A percentile compares a stretch with the other conserved stretches of the same genome.
Evolutionary conservation across 2,113 vertebrate genomes (phyloP).

Genomic region (Takifugu flavidus): DNA sequence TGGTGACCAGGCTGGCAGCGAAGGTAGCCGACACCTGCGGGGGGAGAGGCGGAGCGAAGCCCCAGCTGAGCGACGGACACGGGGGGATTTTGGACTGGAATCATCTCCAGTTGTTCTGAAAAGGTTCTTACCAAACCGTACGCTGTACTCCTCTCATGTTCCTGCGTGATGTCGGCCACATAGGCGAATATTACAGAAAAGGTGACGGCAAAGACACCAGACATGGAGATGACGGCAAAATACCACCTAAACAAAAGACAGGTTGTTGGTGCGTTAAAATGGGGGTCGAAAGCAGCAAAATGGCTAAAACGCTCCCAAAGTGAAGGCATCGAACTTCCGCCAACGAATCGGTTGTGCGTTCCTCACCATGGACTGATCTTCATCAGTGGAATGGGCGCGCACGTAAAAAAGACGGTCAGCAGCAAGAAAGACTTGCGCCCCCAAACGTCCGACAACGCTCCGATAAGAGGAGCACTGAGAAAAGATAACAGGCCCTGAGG

Average conservation of each 20-base stretch:
- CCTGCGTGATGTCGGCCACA: conserved; percentile 88
- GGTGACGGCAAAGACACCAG: conserved; percentile 89
- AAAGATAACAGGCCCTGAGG: conserved; percentile 91
- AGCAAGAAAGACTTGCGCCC: conserved; percentile 97
- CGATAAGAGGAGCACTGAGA: conserved; percentile 92
- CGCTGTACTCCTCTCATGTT: conserved; percentile 88
- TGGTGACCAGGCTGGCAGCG: conserved; percentile 89
- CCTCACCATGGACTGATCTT: conserved; percentile 94
- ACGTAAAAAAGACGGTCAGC: conserved; percentile 95
- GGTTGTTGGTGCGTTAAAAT: neutral
- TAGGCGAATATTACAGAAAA: conserved; percentile 92
- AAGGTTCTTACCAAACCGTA: conserved; percentile 83
- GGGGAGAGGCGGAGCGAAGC: neutral
- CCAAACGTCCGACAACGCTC: conserved; percentile 94
- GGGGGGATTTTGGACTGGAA: neutral
- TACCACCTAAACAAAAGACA: conserved; percentile 81
- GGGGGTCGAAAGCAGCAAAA: no score
- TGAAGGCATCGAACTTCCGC: neutral
- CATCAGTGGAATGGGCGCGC: conserved; percentile 94
- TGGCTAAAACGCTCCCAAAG: no score
- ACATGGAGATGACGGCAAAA: conserved; percentile 93
- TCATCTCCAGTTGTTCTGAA: neutral
- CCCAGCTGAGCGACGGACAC: no score
- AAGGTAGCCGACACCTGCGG: conserved; percentile 89
- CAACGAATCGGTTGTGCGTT: neutral